Conservation (phyloP, 2,113 vertebrate genomes). For the Echinops telfairi region DNA sequence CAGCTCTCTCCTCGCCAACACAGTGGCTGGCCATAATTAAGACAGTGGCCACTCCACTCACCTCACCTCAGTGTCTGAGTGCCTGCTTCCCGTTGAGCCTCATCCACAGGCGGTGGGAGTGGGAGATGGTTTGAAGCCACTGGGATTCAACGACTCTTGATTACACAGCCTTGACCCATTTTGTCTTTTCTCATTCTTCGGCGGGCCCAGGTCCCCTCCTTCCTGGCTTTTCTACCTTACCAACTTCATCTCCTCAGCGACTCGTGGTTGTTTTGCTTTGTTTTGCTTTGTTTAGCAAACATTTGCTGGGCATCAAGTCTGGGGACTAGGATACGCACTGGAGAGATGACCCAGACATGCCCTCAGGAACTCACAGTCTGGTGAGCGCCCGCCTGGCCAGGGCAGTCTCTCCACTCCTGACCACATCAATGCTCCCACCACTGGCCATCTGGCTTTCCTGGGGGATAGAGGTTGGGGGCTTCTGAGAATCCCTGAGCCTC, state of each 20-base stretch:
- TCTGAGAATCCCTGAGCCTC: background rate
- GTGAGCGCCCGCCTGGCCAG: background rate
- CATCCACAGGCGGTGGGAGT: background rate
- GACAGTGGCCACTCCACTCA: background rate
- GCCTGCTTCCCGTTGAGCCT: background rate
- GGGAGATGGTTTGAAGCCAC: background rate
- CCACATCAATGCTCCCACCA: no score
- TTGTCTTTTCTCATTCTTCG: background rate
- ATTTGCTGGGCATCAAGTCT: background rate
- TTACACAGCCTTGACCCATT: background rate
- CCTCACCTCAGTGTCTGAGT: background rate
- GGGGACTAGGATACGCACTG: background rate
- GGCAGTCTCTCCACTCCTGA: background rate
- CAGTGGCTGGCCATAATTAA: background rate
- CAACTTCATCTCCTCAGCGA: background rate
- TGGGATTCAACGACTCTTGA: background rate
- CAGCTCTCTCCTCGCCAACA: background rate
- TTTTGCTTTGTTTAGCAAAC: background rate
- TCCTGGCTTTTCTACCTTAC: background rate
- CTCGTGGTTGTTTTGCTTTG: background rate
- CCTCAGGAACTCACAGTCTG: constrained; percentile 43
- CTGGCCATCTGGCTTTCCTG: constrained; percentile 53
- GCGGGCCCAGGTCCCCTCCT: background rate
- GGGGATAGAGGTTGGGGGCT: background rate
- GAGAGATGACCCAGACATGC: background rate